phyloP scores from a whole-genome alignment of 2,888 invertebrate species.

The Aphodius sticticus region DNA sequence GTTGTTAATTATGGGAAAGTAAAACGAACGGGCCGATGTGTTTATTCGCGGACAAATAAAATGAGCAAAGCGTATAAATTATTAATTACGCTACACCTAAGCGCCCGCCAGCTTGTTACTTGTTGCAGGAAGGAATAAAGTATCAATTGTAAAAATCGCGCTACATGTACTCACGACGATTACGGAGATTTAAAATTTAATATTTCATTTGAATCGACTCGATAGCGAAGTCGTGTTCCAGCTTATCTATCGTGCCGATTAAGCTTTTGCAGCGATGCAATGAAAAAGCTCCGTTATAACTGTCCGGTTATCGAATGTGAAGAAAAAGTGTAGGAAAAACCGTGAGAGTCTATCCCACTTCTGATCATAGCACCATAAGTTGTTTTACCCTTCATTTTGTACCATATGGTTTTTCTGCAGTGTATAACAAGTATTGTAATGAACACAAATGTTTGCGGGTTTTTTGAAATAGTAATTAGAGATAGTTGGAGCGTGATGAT shows the following conservation, averaged over 20 bases:
- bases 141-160: not conserved
- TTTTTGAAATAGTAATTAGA: not conserved
- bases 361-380: too few species aligned
- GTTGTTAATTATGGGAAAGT: not conserved
- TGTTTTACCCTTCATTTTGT: too few species aligned
- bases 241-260: not conserved
- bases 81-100: not conserved
- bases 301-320: too few species aligned
- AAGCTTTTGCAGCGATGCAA: too few species aligned
- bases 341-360: too few species aligned
- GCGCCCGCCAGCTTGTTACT: not conserved
- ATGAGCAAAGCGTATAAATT: not conserved
- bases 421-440: not conserved
- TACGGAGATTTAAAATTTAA: not conserved
- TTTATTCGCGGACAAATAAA: not conserved
- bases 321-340: too few species aligned
- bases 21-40: not conserved
- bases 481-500: not conserved
- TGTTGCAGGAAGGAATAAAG: constrained; percentile 4
- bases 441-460: not conserved
- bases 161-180: not conserved
- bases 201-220: not conserved
- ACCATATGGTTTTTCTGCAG: not conserved
- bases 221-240: not conserved
- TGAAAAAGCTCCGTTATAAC: not conserved